Evolutionary conservation across 1,140 invertebrate species (phyloP).

Genomic region (Saccostrea cuccullata): DNA sequence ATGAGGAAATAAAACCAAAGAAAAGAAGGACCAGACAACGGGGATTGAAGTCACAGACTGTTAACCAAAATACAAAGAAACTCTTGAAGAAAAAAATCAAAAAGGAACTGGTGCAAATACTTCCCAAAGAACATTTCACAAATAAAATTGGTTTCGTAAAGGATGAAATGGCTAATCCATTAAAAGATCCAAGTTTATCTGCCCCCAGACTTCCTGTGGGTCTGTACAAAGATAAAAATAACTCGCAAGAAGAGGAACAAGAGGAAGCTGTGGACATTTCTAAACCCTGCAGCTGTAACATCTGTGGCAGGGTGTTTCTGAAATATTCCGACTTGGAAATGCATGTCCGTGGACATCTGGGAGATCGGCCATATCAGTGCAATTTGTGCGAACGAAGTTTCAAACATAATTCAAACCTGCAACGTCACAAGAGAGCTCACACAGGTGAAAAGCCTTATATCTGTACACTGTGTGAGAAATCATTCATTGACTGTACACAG

Average conservation of each 20-base stretch:
- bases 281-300: constrained; percentile 57
- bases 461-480: constrained; percentile 32
- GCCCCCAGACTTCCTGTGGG: constrained; percentile 18
- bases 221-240: constrained; percentile 11
- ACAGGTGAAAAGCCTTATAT: constrained; percentile 79
- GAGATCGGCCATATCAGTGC: constrained; percentile 78
- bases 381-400: constrained; percentile 89
- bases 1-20: background rate
- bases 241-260: background rate
- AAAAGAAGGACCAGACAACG: background rate
- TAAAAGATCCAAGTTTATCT: background rate
- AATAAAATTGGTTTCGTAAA: constrained; percentile 36
- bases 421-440: constrained; percentile 88
- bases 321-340: constrained; percentile 35
- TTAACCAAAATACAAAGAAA: constrained; percentile 4
- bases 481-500: constrained; percentile 18
- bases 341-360: constrained; percentile 85
- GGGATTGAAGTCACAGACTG: background rate
- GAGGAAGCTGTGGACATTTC: constrained; percentile 25
- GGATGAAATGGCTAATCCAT: background rate
- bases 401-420: constrained; percentile 93
- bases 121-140: constrained; percentile 44
- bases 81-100: constrained; percentile 10
- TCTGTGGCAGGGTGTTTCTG: constrained; percentile 63
- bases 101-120: background rate